Evolutionary conservation across 2,797 vertebrate genomes (phyloP), one percentile per base, ranked within the genome.

Genomic region (Catharus ustulatus): DNA sequence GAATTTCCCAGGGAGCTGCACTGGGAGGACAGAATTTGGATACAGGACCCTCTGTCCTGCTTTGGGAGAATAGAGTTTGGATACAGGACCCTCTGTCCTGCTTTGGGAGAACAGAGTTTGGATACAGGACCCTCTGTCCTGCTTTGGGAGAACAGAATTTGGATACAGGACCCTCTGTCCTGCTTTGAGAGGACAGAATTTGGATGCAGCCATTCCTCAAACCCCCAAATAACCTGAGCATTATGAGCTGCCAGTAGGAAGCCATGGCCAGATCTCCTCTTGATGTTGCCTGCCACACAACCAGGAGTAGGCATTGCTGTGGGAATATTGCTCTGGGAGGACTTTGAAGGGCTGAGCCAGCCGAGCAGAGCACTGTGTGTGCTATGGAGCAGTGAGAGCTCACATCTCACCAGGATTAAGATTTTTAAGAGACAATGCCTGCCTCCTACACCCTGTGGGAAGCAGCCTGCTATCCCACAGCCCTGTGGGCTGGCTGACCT

Each of bases 401-500:
- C 34, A 29, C 20, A 55, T 7, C 5, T 57, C 13, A 2, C 38
- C 29, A 32, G 7, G 5, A 46, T 63, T 69, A 59, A 64, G 32
- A 21, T 13, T 17, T 19, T 79, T 71, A 48, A 10, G 20, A 68
- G 54, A 20, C 13, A 63, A 13, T 1, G 0, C 9, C 38, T 46
- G 13, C 13, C n/a, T 54, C 19, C 52, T 51, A 38, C 36, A 2
- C 20, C 4, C 24, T 6, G 3, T 16, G 10, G 32, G 45, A 52
- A 71, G 13, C 1, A 1, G 4, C 42, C 36, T 54, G 18, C 32
- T 26, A 16, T 15, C 14, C 24, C 45, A 5, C 13, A 48, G 32
- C 10, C n/a, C 36, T 1, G 3, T 5, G 1, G 32, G 18, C 23
- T 36, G 48, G 21, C 11, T 3, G 1, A 26, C n/a, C 49, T 34